phyloP scores from a whole-genome alignment of 1,140 invertebrate genomes.

The Lasioglossum albipes region DNA sequence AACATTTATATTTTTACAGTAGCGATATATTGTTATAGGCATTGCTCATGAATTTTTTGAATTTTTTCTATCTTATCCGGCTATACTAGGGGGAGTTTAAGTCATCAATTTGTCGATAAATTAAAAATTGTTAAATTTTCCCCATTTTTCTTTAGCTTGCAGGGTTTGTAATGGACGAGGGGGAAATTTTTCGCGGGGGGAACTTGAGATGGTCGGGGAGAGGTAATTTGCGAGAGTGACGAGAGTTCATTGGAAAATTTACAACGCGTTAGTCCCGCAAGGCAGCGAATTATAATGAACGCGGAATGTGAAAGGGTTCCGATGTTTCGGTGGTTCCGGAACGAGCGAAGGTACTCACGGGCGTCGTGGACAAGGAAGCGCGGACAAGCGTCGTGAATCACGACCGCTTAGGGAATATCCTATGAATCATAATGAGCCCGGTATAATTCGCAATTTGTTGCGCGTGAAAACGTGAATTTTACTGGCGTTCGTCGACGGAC shows the following conservation, averaged over 20 bases:
- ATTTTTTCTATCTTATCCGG: too few relatives aligned
- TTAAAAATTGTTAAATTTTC: too few relatives aligned
- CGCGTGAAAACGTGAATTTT: constrained; percentile 46
- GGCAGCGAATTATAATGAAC: constrained; percentile 48
- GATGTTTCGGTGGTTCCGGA: constrained; percentile 54
- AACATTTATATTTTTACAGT: too few relatives aligned
- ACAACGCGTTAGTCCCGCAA: constrained; percentile 50
- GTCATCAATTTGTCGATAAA: too few relatives aligned
- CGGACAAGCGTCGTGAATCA: not conserved
- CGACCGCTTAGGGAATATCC: constrained; percentile 55
- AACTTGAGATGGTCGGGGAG: too few relatives aligned
- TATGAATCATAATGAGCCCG: constrained; percentile 61
- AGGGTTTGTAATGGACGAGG: too few relatives aligned
- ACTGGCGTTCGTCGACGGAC: not conserved
- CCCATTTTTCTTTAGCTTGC: too few relatives aligned
- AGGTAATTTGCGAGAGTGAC: constrained; percentile 23
- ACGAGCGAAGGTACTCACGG: constrained; percentile 24
- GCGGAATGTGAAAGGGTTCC: constrained; percentile 62
- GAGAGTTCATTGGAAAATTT: constrained; percentile 59
- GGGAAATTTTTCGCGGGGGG: too few relatives aligned
- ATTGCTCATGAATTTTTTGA: too few relatives aligned
- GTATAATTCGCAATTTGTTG: constrained; percentile 64
- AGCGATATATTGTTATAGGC: too few relatives aligned
- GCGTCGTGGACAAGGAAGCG: constrained; percentile 25
- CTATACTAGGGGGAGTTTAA: too few relatives aligned